Conservation (phyloP, 1,140 invertebrate species). For the Macrotrachela quadricornifera region DNA sequence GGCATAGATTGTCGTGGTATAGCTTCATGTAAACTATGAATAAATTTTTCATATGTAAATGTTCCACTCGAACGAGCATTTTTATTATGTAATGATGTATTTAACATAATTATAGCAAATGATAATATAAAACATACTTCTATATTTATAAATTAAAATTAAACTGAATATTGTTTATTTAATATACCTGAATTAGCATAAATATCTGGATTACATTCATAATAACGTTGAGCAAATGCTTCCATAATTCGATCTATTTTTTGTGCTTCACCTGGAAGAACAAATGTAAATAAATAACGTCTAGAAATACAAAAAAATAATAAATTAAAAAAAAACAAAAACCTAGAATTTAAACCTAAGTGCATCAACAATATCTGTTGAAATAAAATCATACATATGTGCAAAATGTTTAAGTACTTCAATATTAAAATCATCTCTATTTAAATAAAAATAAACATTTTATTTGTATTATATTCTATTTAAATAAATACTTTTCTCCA, state of each 20-base stretch:
- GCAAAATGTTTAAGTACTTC: constrained; percentile 69
- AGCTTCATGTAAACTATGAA: too few relatives aligned
- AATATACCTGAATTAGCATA: constrained; percentile 60
- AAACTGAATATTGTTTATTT: neutral
- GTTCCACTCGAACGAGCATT: constrained; percentile 34
- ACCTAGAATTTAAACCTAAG: constrained; percentile 45
- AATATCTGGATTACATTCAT: constrained; percentile 80
- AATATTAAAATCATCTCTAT: constrained; percentile 73
- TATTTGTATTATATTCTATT: neutral
- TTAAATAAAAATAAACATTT: constrained; percentile 11
- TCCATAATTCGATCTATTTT: constrained; percentile 99
- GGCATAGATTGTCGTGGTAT: too few relatives aligned
- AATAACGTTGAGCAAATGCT: constrained; percentile 87
- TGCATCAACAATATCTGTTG: constrained; percentile 86
- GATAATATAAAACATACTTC: constrained; percentile 96
- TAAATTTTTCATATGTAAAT: too few relatives aligned
- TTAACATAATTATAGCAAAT: constrained; percentile 97
- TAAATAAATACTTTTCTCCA: constrained; percentile 47
- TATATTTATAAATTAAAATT: constrained; percentile 12
- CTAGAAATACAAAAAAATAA: constrained; percentile 33
- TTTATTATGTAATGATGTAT: constrained; percentile 93
- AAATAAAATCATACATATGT: constrained; percentile 82
- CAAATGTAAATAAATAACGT: constrained; percentile 94
- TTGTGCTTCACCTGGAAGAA: constrained; percentile 89
- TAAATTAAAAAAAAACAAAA: neutral